Evolutionary conservation across 1,140 invertebrate species (phyloP), one percentile per base, ranked within the genome.

Genomic region (Danaus melanippus): DNA sequence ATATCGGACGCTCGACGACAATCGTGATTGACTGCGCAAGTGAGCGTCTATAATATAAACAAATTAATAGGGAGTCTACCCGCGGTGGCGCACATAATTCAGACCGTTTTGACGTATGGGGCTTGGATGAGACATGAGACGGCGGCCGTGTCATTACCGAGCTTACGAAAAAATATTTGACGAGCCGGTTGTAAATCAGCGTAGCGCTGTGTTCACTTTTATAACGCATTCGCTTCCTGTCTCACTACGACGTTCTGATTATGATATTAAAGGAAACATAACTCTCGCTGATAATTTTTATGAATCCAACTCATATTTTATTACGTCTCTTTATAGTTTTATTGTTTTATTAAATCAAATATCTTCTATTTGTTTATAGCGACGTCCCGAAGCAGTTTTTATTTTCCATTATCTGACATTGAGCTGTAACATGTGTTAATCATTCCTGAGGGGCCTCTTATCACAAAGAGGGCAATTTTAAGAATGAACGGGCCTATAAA

Each of bases 31-130:
- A 84, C 76, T 83, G 80, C 83, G 79, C 83, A 82, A 77, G 79
- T 86, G 83, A 86, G 71, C 73, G 63, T 68, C 72, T 77, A 79
- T 86, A 86, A 84, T 84, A 83, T 84, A 86, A 86, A 86, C 83
- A 86, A 86, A 86, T 86, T 86, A 86, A 86, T 84, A 84, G 79
- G 73, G 72, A 70, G 65, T 62, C 60, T 64, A 58, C 59, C 65
- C 63, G 55, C 57, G 64, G 74, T 55, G 65, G 67, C 66, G 64
- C 46, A 62, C 59, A 56, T 63, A 58, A 57, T 50, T 63, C 46
- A 58, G 15, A 21, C 53, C 41, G 50, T 17, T 52, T 39, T 41
- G 49, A 51, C 49, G 41, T 8, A 48, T n/a, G 46, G 9, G 15
- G n/a, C 47, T 40, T 11, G 21, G 15, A 15, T 15, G 15, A 15